Evolutionary conservation across 2,888 invertebrate species (phyloP).

Genomic region (Cephus spinipes): DNA sequence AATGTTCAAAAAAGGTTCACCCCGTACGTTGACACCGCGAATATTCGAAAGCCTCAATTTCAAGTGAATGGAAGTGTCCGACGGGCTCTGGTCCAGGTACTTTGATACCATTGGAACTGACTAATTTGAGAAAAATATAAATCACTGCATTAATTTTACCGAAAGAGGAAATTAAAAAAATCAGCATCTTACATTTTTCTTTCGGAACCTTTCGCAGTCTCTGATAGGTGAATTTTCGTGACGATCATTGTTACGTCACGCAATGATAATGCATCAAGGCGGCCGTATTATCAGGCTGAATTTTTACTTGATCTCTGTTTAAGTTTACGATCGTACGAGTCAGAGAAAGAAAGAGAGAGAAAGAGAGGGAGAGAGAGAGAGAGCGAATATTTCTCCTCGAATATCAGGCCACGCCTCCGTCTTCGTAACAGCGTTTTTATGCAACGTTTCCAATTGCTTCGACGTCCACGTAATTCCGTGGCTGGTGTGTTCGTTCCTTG

Average conservation of each 20-base stretch:
- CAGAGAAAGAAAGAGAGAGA: too few relatives aligned
- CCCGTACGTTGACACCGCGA: not conserved
- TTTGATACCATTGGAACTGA: not conserved
- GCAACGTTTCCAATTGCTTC: not conserved
- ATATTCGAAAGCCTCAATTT: not conserved
- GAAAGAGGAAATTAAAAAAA: not conserved
- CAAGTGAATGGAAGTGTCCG: not conserved
- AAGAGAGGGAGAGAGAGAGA: too few relatives aligned
- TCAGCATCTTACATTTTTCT: not conserved
- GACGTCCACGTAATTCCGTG: not conserved
- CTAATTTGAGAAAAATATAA: not conserved
- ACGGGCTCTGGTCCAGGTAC: not conserved
- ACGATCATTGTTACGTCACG: not conserved
- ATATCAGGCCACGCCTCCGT: not conserved
- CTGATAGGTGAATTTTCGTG: not conserved
- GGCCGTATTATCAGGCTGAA: not conserved
- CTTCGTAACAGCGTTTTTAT: not conserved
- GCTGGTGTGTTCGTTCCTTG: not conserved
- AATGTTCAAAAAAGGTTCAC: too few relatives aligned
- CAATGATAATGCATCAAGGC: not conserved
- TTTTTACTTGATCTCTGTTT: not conserved
- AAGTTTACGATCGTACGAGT: not conserved
- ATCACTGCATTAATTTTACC: not conserved
- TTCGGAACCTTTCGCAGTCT: not conserved
- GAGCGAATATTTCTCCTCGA: not conserved